These are phyloP conservation scores for Cataglyphis hispanica DNA, from an alignment of 1,140 invertebrate genomes.

Conservation along the genomic window DNA sequence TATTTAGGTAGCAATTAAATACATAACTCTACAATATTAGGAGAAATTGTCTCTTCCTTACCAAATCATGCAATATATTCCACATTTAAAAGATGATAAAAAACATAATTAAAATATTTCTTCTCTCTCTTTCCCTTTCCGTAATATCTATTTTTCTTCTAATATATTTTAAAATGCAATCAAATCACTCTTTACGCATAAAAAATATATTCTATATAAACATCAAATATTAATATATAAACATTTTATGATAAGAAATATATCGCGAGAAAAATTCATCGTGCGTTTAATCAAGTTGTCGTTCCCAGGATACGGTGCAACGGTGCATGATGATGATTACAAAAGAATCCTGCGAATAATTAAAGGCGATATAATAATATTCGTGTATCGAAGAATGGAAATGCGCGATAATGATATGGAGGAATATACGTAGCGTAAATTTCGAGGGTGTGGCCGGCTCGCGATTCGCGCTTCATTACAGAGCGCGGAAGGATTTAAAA, in stretches of 20 bases:
- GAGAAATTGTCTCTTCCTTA: neutral
- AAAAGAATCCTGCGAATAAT: constrained; percentile 30
- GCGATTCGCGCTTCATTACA: constrained; percentile 55
- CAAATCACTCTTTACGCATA: neutral
- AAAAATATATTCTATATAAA: neutral
- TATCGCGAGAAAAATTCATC: neutral
- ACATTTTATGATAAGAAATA: neutral
- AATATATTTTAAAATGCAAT: neutral
- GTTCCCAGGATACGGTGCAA: neutral
- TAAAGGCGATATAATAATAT: constrained; percentile 11
- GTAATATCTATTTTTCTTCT: neutral
- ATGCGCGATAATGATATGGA: constrained; percentile 9
- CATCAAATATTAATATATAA: neutral
- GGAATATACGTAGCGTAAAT: constrained; percentile 15
- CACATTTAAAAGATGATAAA: neutral
- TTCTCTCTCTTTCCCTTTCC: neutral
- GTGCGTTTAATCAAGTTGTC: constrained; percentile 13
- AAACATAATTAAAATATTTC: neutral
- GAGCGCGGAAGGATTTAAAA: constrained; percentile 38
- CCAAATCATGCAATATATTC: neutral
- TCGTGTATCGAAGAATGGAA: constrained; percentile 6
- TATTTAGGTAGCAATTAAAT: constrained; percentile 12
- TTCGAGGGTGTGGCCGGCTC: constrained; percentile 45
- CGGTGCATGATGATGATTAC: constrained; percentile 31
- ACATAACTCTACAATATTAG: neutral